Evolutionary conservation across 2,797 vertebrate species (phyloP).

Genomic region (Cyclura pinguis): DNA sequence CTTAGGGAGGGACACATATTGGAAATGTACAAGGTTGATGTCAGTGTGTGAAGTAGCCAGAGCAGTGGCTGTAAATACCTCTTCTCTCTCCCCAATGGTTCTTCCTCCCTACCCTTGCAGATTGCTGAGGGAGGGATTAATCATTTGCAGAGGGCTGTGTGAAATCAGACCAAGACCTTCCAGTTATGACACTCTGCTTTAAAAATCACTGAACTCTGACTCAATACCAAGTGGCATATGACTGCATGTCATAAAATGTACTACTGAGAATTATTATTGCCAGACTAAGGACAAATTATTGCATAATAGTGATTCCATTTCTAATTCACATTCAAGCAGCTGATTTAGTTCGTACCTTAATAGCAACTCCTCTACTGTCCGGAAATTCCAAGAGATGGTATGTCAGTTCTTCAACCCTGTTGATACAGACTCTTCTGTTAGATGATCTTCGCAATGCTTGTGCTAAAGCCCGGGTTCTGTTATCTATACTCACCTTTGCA

Average conservation of each 20-base stretch:
- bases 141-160: neutral
- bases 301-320: neutral
- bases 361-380: conserved; percentile 91
- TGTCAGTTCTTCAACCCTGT: conserved; percentile 94
- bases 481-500: conserved; percentile 95
- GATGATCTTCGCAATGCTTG: conserved; percentile 90
- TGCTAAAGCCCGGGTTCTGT: conserved; percentile 93
- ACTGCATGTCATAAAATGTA: neutral
- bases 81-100: neutral
- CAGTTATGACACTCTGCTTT: neutral
- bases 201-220: neutral
- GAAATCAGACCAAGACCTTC: neutral
- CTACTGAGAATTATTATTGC: neutral
- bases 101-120: neutral
- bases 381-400: conserved; percentile 96
- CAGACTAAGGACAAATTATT: neutral
- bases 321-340: neutral
- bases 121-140: neutral
- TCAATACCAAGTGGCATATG: neutral
- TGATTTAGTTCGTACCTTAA: conserved; percentile 85
- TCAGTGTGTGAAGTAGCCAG: neutral
- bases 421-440: conserved; percentile 90
- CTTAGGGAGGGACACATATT: neutral
- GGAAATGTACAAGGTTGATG: neutral
- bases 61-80: neutral